Evolutionary conservation across 2,113 vertebrate species (phyloP), one percentile per base, ranked within the genome.

Genomic region (Centropus unirufus): DNA sequence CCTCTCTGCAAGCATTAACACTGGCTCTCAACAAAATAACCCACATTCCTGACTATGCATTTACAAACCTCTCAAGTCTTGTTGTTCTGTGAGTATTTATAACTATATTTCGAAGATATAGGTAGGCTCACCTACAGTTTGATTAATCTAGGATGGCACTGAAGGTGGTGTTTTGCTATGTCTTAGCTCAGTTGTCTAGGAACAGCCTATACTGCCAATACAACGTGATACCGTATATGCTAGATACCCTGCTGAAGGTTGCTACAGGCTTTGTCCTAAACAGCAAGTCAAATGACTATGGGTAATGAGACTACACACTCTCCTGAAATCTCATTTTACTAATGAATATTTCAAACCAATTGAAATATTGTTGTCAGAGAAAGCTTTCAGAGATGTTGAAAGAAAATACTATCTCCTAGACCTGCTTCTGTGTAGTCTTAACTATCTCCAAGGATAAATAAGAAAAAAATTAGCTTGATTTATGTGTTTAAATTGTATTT

Each of bases 1-100:
- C 98, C 3, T 99, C 99, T 63, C 98, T 99, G 83, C 99, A 99
- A 96, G 99, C 99, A 0, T 96, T 99, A 52, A 99, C 99, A 0
- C 92, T 99, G 98, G 99, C 99, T 1, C 99, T 99, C 47, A 99
- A 99, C 98, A 98, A 98, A 95, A 99, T 99, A 96, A 97, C 98
- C 0, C 97, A 97, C 97, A 98, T 99, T 96, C 99, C 99, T 5
- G 98, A 99, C 98, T 98, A 98, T 64, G 99, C 99, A 24, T 99
- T 99, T 59, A 97, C 98, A 88, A 99, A 99, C 97, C 99, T 99
- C 74, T 99, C 99, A 39, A 99, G 99, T 85, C 98, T 99, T 8
- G 99, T 99, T 46, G 99, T 99, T 67, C 97, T 99, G 99, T 99
- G 97, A 99, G 99, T 99, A 69, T 76, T 21, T 17, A 7, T 14